A percentile compares a stretch with the other conserved stretches of the same genome.
Evolutionary conservation across 2,888 invertebrate genomes (phyloP).

Genomic region (Cerastis leucographa): DNA sequence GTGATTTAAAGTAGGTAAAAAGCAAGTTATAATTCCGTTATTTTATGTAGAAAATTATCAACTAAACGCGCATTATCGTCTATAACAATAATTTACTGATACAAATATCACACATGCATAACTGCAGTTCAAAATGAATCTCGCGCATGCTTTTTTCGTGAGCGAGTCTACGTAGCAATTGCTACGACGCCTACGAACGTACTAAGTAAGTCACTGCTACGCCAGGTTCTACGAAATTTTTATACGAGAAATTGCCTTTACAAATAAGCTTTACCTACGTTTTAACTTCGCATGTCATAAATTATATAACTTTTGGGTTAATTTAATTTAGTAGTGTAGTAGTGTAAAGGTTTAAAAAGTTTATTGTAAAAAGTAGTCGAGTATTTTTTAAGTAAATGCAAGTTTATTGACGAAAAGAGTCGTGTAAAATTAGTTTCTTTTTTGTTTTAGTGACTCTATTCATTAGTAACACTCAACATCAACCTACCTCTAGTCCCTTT

Average conservation of each 20-base stretch:
- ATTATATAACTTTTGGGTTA: background rate
- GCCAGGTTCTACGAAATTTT: background rate
- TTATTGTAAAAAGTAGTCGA: background rate
- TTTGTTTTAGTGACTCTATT: no score
- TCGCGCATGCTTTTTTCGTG: background rate
- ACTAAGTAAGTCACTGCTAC: conserved; percentile 20
- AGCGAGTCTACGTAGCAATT: conserved; percentile 22
- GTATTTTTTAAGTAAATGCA: no score
- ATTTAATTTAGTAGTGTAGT: background rate
- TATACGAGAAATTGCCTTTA: no score
- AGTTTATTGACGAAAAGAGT: no score
- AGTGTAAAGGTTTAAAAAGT: background rate
- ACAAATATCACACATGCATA: background rate
- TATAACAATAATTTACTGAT: background rate
- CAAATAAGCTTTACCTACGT: background rate
- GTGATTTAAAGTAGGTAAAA: background rate
- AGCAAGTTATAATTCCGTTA: background rate
- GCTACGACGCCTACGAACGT: conserved; percentile 36
- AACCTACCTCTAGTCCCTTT: background rate
- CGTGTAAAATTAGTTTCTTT: no score
- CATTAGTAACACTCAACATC: background rate
- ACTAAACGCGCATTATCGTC: background rate
- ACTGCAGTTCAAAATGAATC: background rate
- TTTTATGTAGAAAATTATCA: no score
- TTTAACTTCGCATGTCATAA: no score